phyloP scores from a whole-genome alignment of 2,888 invertebrate species.

The Steinernema hermaphroditum region DNA sequence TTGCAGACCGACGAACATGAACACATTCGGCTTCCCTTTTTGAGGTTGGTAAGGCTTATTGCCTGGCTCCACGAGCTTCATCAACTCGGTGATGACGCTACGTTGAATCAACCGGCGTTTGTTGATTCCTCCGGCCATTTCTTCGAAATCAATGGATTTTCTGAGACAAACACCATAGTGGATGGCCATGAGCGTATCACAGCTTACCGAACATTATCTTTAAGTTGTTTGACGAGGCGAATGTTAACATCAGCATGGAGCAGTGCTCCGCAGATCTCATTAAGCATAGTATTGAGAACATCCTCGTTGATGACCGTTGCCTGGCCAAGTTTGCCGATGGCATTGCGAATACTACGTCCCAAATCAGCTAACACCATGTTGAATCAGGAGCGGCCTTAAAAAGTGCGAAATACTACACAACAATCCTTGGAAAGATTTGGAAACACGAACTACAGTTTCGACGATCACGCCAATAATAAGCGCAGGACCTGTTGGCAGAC shows the following conservation, averaged over 20 bases:
- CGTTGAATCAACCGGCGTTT: conserved; percentile 96
- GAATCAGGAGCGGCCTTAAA: conserved; percentile 1
- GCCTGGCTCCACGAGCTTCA: conserved; percentile 96
- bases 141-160: conserved; percentile 87
- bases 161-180: no score
- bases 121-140: conserved; percentile 95
- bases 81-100: conserved; percentile 95
- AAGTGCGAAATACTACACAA: neutral
- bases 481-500: conserved; percentile 1
- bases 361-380: conserved; percentile 98
- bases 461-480: conserved; percentile 3
- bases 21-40: conserved; percentile 90
- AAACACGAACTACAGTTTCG: neutral
- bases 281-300: conserved; percentile 98
- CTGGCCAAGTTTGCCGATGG: conserved; percentile 86
- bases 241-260: conserved; percentile 96
- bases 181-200: no score
- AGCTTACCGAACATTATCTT: conserved; percentile 85
- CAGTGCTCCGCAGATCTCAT: conserved; percentile 87
- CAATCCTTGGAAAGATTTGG: neutral
- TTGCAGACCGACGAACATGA: conserved; percentile 99
- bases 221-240: conserved; percentile 86
- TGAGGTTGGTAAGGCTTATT: conserved; percentile 93
- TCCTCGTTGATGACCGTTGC: conserved; percentile 69
- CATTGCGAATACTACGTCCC: conserved; percentile 97